Percentiles rank a stretch among this genome's conserved stretches.
phyloP scores from a whole-genome alignment of 2,888 invertebrate species.

The Nephrocerus scutellatus region DNA sequence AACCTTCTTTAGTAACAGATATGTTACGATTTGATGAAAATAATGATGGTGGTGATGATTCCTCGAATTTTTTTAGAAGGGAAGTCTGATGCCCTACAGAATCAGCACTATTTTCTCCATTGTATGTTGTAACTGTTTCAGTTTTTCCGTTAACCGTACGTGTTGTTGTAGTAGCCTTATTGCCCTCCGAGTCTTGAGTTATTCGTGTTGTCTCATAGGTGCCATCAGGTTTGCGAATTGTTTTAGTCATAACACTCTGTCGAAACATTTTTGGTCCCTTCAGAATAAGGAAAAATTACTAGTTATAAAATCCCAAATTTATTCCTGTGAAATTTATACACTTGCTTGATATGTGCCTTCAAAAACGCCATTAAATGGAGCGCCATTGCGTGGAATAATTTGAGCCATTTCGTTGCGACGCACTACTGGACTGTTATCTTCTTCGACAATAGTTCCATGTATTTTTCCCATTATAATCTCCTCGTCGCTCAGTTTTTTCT shows the following conservation, averaged over 20 bases:
- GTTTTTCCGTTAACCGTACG: slow-evolving; percentile 40
- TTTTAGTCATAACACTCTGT: slow-evolving; percentile 51
- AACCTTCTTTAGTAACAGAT: slow-evolving; percentile 46
- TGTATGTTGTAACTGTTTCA: slow-evolving; percentile 39
- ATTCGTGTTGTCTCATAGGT: slow-evolving; percentile 53
- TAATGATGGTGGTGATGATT: too few relatives aligned
- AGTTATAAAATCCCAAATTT: neutral
- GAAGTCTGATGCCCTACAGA: too few relatives aligned
- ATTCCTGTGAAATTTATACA: neutral
- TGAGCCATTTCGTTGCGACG: slow-evolving; percentile 25
- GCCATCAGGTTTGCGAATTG: slow-evolving; percentile 54
- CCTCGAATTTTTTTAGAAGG: too few relatives aligned
- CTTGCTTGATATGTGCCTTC: slow-evolving; percentile 42
- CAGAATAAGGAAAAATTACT: too few relatives aligned
- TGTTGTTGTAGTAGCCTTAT: slow-evolving; percentile 54
- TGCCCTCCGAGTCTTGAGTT: slow-evolving; percentile 54
- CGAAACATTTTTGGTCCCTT: slow-evolving; percentile 49
- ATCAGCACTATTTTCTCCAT: slow-evolving; percentile 19
- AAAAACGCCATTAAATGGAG: slow-evolving; percentile 42
- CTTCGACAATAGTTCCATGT: slow-evolving; percentile 41
- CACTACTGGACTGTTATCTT: slow-evolving; percentile 18
- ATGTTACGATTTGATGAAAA: slow-evolving; percentile 39
- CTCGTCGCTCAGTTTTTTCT: slow-evolving; percentile 39
- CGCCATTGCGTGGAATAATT: slow-evolving; percentile 29
- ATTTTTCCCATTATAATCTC: slow-evolving; percentile 45